Evolutionary conservation across 2,113 vertebrate genomes (phyloP).

Genomic region (Mohoua ochrocephala): DNA sequence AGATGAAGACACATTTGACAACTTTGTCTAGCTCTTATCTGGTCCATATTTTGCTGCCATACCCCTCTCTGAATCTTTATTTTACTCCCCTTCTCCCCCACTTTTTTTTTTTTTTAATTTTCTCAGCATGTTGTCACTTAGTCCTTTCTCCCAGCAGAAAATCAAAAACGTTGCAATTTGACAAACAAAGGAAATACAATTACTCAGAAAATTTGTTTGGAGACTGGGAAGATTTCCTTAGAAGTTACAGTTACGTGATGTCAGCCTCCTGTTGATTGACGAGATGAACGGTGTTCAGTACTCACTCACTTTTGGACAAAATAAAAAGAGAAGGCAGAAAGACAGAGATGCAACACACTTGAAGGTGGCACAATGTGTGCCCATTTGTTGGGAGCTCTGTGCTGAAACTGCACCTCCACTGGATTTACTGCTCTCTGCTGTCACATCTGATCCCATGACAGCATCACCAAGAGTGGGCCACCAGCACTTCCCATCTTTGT

Average conservation of each 20-base stretch:
- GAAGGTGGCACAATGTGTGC: background rate
- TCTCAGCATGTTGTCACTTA: background rate
- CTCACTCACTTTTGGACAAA: background rate
- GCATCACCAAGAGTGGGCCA: background rate
- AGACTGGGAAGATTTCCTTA: background rate
- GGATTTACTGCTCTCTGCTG: background rate
- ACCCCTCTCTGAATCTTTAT: background rate
- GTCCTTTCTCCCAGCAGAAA: background rate
- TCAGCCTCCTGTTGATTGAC: background rate
- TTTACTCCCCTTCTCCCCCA: background rate
- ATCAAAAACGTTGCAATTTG: background rate
- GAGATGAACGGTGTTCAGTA: background rate
- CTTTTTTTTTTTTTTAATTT: background rate
- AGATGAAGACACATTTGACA: background rate
- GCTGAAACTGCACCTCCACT: background rate
- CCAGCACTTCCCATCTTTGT: background rate
- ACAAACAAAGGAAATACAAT: background rate
- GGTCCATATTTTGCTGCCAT: background rate
- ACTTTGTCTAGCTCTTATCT: background rate
- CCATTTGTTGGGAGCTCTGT: background rate
- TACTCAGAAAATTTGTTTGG: background rate
- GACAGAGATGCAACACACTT: rapidly evolving
- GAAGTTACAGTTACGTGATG: background rate
- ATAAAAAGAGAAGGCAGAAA: background rate
- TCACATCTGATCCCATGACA: background rate